phyloP scores from a whole-genome alignment of 2,888 invertebrate species.

The Netelia fuscicornis region DNA sequence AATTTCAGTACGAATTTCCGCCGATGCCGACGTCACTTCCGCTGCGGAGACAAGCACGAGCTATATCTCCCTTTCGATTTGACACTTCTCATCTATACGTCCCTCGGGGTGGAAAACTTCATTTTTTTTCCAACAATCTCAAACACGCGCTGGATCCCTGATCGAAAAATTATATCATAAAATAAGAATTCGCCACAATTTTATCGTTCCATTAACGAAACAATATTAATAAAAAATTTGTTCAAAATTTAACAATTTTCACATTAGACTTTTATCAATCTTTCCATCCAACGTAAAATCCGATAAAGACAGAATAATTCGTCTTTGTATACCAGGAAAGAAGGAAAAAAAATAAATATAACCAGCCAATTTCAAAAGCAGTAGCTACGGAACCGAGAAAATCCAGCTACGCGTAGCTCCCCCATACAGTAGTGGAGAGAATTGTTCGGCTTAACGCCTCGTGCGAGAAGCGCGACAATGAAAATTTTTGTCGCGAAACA shows the following conservation, averaged over 20 bases:
- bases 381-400: constrained; percentile 4
- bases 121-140: too few relatives aligned
- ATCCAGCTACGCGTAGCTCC: neutral
- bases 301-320: constrained; percentile 15
- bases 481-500: constrained; percentile 42
- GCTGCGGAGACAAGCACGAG: constrained; percentile 75
- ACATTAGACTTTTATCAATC: neutral
- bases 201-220: too few relatives aligned
- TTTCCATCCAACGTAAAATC: neutral
- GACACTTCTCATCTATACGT: constrained; percentile 11
- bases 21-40: constrained; percentile 81
- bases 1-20: constrained; percentile 83
- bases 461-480: constrained; percentile 53
- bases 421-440: constrained; percentile 5
- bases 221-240: too few relatives aligned
- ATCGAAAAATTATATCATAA: too few relatives aligned
- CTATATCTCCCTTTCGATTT: constrained; percentile 25
- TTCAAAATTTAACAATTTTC: too few relatives aligned
- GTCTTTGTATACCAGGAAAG: neutral
- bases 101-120: too few relatives aligned
- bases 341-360: constrained; percentile 5
- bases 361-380: constrained; percentile 1
- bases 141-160: too few relatives aligned
- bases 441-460: constrained; percentile 48
- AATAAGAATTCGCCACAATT: too few relatives aligned